Evolutionary conservation across 2,113 vertebrate species (phyloP).

Genomic region (Microtus oregoni): DNA sequence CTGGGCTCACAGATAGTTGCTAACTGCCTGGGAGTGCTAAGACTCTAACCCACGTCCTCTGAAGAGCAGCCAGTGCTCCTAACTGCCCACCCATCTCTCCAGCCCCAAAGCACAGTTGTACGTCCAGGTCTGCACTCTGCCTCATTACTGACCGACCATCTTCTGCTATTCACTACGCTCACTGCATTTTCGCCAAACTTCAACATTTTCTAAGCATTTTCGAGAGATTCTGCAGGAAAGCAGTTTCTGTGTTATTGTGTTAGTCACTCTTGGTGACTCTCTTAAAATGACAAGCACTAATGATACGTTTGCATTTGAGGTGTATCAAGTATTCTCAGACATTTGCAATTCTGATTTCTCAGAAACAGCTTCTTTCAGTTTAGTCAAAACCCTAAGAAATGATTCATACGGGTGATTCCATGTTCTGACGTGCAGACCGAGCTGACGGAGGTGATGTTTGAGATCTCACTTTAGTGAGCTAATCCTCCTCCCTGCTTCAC

Average conservation of each 20-base stretch:
- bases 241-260: slow-evolving; percentile 58
- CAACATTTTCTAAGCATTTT: slow-evolving; percentile 45
- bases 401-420: slow-evolving; percentile 59
- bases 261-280: slow-evolving; percentile 64
- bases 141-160: neutral
- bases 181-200: slow-evolving; percentile 45
- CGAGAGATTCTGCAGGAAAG: slow-evolving; percentile 53
- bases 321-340: slow-evolving; percentile 72
- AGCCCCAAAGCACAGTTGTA: neutral
- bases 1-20: too few relatives aligned
- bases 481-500: slow-evolving; percentile 70
- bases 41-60: neutral
- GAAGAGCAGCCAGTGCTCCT: neutral
- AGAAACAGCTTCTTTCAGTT: slow-evolving; percentile 69
- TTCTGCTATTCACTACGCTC: slow-evolving; percentile 14
- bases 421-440: slow-evolving; percentile 69
- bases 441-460: slow-evolving; percentile 74
- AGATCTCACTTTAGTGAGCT: slow-evolving; percentile 79
- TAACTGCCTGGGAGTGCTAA: neutral
- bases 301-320: slow-evolving; percentile 67
- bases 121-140: neutral
- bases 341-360: slow-evolving; percentile 77
- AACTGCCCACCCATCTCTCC: neutral
- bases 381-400: slow-evolving; percentile 66
- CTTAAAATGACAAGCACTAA: slow-evolving; percentile 66